Evolutionary conservation across 2,113 vertebrate species (phyloP), one percentile per base, ranked within the genome.

Genomic region (Cinclus cinclus): DNA sequence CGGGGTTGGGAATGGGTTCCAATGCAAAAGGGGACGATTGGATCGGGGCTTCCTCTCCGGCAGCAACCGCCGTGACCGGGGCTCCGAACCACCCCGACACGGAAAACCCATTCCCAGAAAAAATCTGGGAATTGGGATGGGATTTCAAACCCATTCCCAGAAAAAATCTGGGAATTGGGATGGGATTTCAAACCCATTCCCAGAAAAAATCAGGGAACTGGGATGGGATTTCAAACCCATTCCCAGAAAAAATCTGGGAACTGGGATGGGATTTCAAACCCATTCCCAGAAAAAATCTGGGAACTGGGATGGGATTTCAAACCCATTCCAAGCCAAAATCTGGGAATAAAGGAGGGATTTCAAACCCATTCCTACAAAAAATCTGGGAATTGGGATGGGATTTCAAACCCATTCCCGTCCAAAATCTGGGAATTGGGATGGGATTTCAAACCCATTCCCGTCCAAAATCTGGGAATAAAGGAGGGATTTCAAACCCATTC

Each of bases 351-450:
- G n/a, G n/a, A n/a, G 3, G 19, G 19, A 7, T 7, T 10, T 2
- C 4, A 31, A 42, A 42, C 11, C 23, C 58, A 35, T 35, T 5
- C n/a, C n/a, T 1, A 37, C 3, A 10, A 23, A 7, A n/a, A n/a
- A 67, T 46, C 8, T 2, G 9, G 62, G 19, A 11, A 42, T 8
- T 58, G 56, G 20, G 21, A n/a, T 23, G 3, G 19, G 13, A 7
- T 7, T 10, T 3, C 4, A 31, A 42, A 42, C 11, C n/a, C 58
- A 35, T 35, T 5, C n/a, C n/a, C 2, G 2, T 23, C 6, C 13
- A 2, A 15, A 11, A 59, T 59, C 4, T 25, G n/a, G 23, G 58
- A 25, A 25, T 4, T 11, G 23, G 22, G 17, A 13, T 39, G 18
- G 37, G 25, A 39, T 39, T 62, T 5, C 8, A 21, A 60, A 37